Evolutionary conservation across 92 coral and sea anemone species (phyloP), one percentile per base, ranked within the genome.

Genomic region (Umimayanthus chanpuru): DNA sequence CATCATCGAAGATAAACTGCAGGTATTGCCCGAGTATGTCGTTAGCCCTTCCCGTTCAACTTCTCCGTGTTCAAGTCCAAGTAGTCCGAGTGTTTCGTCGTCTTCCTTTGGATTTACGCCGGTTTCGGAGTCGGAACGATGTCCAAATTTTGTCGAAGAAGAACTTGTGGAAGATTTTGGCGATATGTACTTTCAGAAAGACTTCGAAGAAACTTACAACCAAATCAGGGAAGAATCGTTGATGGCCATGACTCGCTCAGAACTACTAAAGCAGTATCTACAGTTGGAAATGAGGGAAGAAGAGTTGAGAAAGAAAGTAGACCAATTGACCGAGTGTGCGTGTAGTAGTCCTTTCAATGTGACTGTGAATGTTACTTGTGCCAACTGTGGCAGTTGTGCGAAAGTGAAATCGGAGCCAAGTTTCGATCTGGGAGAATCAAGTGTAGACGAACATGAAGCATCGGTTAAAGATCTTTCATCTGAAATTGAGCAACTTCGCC

Each of bases 151-250:
- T 66, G 79, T 75, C n/a, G 94, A 91, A 9, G 94, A 76, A 80
- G 93, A 93, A 56, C 86, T 93, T 8, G 96, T 82, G 40, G 96
- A 85, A 28, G 85, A 92, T 40, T 95, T 95, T 77, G 94, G 94
- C 85, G 89, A 90, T 84, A 91, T 90, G 86, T 94, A 85, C 81
- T 92, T 94, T 87, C 86, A 88, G 81, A 95, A 91, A 73, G 98
- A 97, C 89, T 97, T 91, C 92, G 98, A 93, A 87, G 94, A 93
- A 47, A 91, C 96, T 2, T 97, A 97, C 94, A 93, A 92, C 38
- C 95, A 83, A 29, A 82, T 97, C 10, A 89, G 94, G 58, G 97
- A 92, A 64, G 99, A 97, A 39, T 91, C 93, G 21, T 93, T 97
- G 30, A 91, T 94, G 64, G 36, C 93, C 18, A 93, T 97, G 71